Evolutionary conservation across 2,888 invertebrate genomes (phyloP), one percentile per base, ranked within the genome.

Genomic region (Lepeophtheirus nordmannii): DNA sequence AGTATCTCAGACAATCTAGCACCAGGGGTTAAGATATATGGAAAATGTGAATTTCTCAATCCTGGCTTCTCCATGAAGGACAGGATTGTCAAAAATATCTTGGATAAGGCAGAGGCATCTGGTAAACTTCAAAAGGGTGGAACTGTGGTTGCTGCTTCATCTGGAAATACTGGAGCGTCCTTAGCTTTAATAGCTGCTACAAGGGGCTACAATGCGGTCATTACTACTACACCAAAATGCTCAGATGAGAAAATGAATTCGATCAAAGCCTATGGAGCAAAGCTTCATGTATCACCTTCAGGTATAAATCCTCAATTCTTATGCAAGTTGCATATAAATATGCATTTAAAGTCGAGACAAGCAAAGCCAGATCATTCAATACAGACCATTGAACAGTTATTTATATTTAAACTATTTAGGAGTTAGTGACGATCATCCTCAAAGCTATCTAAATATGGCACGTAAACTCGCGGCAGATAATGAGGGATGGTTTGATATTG

Each of bases 51-150:
- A 8, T 46, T 46, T 17, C 14, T 46, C 1, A 46, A 46, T 17
- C 53, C 53, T 46, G 53, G 53, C 53, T 46, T 46, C 53, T 46
- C 53, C 8, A 46, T 46, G 53, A 46, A 46, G 53, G 53, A 46
- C 17, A 46, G 53, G 53, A 46, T 46, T 8, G 53, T 46, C 17
- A 46, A 46, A 46, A 46, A 46, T 17, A 46, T 46, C 5, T 46
- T 46, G 53, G 53, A 46, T 46, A 46, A 46, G 53, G 53, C 53
- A 46, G 53, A 46, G 53, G 8, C 2, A 14, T 46, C n/a, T 46
- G 53, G 53, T 14, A 46, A 46, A 17, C 53, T 46, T 17, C 14
- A 46, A 46, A 46, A 5, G 53, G 53, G 53, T n/a, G 53, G 53
- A 5, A 46, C 53, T 8, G 53, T 46, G 53, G 53, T 46, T 14